Evolutionary conservation across 2,888 invertebrate genomes (phyloP), one percentile per base, ranked within the genome.

Genomic region (Lacanobia wlatinum): DNA sequence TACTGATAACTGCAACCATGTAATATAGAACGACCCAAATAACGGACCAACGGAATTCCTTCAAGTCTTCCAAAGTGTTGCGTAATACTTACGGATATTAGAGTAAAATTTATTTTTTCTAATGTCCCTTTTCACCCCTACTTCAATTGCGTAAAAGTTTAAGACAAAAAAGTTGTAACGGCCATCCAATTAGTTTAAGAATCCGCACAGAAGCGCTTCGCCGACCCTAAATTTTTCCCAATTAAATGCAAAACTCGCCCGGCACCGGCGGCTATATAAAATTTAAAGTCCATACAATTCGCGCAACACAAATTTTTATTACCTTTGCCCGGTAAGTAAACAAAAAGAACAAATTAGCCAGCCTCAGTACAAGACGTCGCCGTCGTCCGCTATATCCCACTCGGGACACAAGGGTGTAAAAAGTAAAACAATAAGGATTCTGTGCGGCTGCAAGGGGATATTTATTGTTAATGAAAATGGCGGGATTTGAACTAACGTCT

Each of bases 391-490:
- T 89, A 90, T 89, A 90, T 91, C 93, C 93, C 93, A 86, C 94
- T 85, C 91, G 94, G 92, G 94, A 93, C 95, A 95, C 96, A 95
- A 96, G 95, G 95, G 96, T 96, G 96, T 96, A 96, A 96, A 96
- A 96, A 96, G 96, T 96, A 95, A 95, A 95, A 96, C 96, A 96
- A 96, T 96, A 95, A 95, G 95, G 95, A 96, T 94, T 95, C 95
- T 90, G 93, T 92, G 94, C 94, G 93, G 94, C 94, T 94, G 94
- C 94, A 90, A 90, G 93, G 92, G 94, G 95, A 96, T 96, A 96
- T 96, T 96, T 96, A 96, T 96, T 96, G 96, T 96, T 96, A 96
- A 96, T 96, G 96, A 96, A 96, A 96, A 96, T 94, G 94, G 95
- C 93, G 91, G 96, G 96, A 96, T 96, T 96, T 96, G 93, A 96